Base-by-base conservation (phyloP, 2,888 invertebrate genomes). In the Latrodectus elegans region DNA sequence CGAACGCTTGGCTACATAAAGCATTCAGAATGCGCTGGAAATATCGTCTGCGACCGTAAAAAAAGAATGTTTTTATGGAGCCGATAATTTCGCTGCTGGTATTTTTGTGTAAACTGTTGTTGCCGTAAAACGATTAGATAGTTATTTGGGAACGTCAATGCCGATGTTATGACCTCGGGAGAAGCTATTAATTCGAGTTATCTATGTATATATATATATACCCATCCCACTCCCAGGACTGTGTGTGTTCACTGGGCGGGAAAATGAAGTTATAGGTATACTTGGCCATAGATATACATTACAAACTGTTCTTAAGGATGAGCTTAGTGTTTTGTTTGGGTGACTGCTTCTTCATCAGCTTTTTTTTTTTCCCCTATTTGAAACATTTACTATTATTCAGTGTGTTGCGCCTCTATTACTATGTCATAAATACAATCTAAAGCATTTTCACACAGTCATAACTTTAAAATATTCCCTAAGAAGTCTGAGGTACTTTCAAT, bases 21-120 rank as follows among this genome's bases (percentile, higher is more conserved):
- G 81, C 81, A 75, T 82, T 82, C 82, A 75, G 70, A 77, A 86
- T 72, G 77, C 81, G 65, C 81, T 77, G 81, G 77, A 81, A 87
- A 87, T 87, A 87, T 87, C 86, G 77, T 71, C 67, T 65, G 78
- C 17, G 76, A 75, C 85, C 80, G 80, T 86, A 87, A 87, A 87
- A 76, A 77, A 72, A 65, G 81, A 77, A 77, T 67, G 81, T 87
- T 87, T 87, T 87, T 87, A 87, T 87, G 86, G 86, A 81, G 86
- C 86, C 81, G 86, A 87, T 87, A 87, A 87, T 87, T 87, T 87
- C 86, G 86, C 76, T 87, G 81, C 81, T 81, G 86, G 86, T 87
- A 87, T 87, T 87, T 87, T 87, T 87, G 86, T 77, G 86, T 87
- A 87, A 87, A 87, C 86, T 87, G 86, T 87, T 87, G 86, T 82